A percentile compares a stretch with the other conserved stretches of the same genome.
Evolutionary conservation across 2,888 invertebrate species (phyloP).

Genomic region (Opisthograptis luteolata): DNA sequence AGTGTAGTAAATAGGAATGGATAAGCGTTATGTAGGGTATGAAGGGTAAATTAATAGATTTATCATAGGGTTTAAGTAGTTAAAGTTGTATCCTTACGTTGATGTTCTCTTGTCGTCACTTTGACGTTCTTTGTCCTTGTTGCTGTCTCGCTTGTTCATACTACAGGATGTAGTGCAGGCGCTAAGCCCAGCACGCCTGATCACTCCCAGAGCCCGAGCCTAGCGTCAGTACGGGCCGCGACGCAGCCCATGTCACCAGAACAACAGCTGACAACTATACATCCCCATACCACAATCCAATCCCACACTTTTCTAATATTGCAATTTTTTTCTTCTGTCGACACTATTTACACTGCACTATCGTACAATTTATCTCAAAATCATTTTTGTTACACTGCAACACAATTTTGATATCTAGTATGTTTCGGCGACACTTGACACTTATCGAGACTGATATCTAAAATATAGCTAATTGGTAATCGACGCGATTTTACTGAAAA

Average conservation of each 20-base stretch:
- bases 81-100: slow-evolving; percentile 62
- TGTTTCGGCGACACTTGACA: slow-evolving; percentile 74
- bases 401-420: slow-evolving; percentile 50
- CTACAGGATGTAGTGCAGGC: slow-evolving; percentile 78
- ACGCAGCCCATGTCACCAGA: slow-evolving; percentile 80
- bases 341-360: slow-evolving; percentile 74
- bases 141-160: slow-evolving; percentile 82
- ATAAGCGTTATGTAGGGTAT: neutral
- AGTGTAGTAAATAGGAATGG: neutral
- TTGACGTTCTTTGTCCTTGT: slow-evolving; percentile 82
- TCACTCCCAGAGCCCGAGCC: slow-evolving; percentile 80
- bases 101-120: slow-evolving; percentile 82
- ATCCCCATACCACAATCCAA: slow-evolving; percentile 72
- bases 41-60: neutral
- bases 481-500: slow-evolving; percentile 56
- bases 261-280: slow-evolving; percentile 57
- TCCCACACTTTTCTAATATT: slow-evolving; percentile 62
- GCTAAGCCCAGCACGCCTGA: slow-evolving; percentile 70
- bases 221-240: slow-evolving; percentile 68
- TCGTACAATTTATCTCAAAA: slow-evolving; percentile 79
- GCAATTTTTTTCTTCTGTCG: slow-evolving; percentile 61
- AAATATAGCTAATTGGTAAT: slow-evolving; percentile 43
- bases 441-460: slow-evolving; percentile 31
- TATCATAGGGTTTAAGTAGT: slow-evolving; percentile 5
- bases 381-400: slow-evolving; percentile 81